These are phyloP conservation scores for Nothoprocta pentlandii DNA, from an alignment of 2,113 vertebrate genomes.

Conservation along the genomic window DNA sequence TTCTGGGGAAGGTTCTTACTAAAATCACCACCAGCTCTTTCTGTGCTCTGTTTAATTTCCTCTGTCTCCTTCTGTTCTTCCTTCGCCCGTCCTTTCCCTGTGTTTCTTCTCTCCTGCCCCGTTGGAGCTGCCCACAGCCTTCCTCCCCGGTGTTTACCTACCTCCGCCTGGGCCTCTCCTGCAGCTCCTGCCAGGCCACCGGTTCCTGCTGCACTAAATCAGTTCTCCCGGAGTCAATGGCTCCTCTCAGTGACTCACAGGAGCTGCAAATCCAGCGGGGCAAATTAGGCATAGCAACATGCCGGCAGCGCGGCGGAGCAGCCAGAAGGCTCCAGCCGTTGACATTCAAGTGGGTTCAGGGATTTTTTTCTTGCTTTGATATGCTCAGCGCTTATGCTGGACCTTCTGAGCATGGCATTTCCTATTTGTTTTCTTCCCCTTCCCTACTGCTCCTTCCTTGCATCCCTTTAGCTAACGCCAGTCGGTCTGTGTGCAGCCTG, in stretches of 20 bases:
- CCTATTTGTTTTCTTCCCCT: slow-evolving; percentile 55
- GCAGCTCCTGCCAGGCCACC: slow-evolving; percentile 55
- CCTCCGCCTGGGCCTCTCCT: slow-evolving; percentile 61
- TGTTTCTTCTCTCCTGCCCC: not conserved
- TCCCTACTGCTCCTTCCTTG: not conserved
- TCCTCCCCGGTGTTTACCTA: slow-evolving; percentile 27
- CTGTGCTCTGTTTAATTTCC: not conserved
- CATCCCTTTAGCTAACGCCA: not conserved
- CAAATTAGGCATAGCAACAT: slow-evolving; percentile 40
- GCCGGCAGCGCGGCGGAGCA: not conserved
- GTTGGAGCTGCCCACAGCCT: not conserved
- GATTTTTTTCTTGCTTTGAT: slow-evolving; percentile 46
- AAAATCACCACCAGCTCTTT: not conserved
- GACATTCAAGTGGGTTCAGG: slow-evolving; percentile 41
- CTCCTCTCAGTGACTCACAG: slow-evolving; percentile 64
- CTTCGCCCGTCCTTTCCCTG: not conserved
- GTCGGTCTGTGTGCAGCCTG: not conserved
- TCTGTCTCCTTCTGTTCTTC: not conserved
- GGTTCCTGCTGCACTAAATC: slow-evolving; percentile 73
- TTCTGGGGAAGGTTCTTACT: not conserved
- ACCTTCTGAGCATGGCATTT: slow-evolving; percentile 43
- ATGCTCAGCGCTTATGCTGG: slow-evolving; percentile 10
- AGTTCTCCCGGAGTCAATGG: slow-evolving; percentile 57
- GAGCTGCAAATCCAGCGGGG: slow-evolving; percentile 71
- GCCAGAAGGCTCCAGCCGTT: slow-evolving; percentile 47